Evolutionary conservation across 2,113 vertebrate genomes (phyloP).

Genomic region (Alethe diademata): DNA sequence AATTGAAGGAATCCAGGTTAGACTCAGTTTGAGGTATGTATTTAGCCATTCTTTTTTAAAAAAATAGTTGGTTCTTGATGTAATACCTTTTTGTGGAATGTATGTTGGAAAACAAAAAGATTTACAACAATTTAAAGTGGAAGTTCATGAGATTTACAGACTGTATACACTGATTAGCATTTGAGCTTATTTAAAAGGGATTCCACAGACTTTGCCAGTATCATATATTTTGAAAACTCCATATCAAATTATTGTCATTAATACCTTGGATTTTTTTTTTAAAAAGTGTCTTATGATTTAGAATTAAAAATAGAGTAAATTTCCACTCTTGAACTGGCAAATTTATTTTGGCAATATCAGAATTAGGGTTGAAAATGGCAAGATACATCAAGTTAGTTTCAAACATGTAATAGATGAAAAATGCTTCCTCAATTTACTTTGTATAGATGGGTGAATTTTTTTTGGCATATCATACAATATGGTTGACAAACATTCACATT

Average conservation of each 20-base stretch:
- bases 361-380: not conserved
- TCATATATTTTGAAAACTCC: constrained; percentile 5
- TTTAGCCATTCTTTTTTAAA: not conserved
- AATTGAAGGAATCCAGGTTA: not conserved
- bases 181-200: constrained; percentile 10
- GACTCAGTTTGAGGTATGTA: not conserved
- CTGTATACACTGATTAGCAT: not conserved
- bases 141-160: not conserved
- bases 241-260: not conserved
- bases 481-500: not conserved
- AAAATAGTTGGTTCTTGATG: not conserved
- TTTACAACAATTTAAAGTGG: not conserved
- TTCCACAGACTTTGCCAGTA: not conserved
- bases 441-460: not conserved
- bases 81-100: not conserved
- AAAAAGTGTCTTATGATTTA: not conserved
- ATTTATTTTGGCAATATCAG: not conserved
- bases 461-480: not conserved
- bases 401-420: not conserved
- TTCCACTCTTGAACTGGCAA: not conserved
- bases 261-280: not conserved
- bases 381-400: not conserved
- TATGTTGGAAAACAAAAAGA: not conserved
- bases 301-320: not conserved
- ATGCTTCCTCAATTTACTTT: not conserved